Percentiles rank a stretch among this genome's conserved stretches.
Conservation (phyloP, 2,888 invertebrate genomes). For the Plebejus argus region DNA sequence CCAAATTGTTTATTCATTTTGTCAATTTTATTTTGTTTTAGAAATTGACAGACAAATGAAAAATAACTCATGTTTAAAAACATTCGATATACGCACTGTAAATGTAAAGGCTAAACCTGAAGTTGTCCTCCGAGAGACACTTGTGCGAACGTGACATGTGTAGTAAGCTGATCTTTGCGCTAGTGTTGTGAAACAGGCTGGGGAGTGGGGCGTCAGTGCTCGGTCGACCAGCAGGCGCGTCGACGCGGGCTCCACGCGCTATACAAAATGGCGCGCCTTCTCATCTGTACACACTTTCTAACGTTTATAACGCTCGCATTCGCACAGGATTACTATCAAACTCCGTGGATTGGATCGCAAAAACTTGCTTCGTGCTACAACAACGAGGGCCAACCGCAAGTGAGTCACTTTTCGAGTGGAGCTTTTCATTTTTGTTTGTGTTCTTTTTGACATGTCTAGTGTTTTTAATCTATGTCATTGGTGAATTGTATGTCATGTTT, state of each 20-base stretch:
- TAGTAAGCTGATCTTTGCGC: slow-evolving; percentile 55
- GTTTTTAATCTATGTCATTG: slow-evolving; percentile 44
- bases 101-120: not conserved
- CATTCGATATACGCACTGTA: too few species aligned
- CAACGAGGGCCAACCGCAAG: slow-evolving; percentile 67
- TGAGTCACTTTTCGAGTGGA: slow-evolving; percentile 53
- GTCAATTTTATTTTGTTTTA: not conserved
- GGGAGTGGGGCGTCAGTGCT: slow-evolving; percentile 65
- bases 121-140: slow-evolving; percentile 40
- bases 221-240: slow-evolving; percentile 64
- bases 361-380: slow-evolving; percentile 70
- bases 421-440: slow-evolving; percentile 51
- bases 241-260: slow-evolving; percentile 61
- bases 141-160: slow-evolving; percentile 33
- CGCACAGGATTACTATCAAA: slow-evolving; percentile 64
- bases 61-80: not conserved
- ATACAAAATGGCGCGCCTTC: slow-evolving; percentile 67
- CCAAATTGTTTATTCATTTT: not conserved
- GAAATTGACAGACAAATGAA: not conserved
- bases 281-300: slow-evolving; percentile 56
- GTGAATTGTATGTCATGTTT: slow-evolving; percentile 17
- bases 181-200: slow-evolving; percentile 67
- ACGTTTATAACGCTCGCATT: slow-evolving; percentile 52
- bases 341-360: slow-evolving; percentile 63
- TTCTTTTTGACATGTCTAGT: slow-evolving; percentile 51